A percentile compares a stretch with the other conserved stretches of the same genome.
phyloP scores from a whole-genome alignment of 2,113 vertebrate species.

The Neotragus moschatus region DNA sequence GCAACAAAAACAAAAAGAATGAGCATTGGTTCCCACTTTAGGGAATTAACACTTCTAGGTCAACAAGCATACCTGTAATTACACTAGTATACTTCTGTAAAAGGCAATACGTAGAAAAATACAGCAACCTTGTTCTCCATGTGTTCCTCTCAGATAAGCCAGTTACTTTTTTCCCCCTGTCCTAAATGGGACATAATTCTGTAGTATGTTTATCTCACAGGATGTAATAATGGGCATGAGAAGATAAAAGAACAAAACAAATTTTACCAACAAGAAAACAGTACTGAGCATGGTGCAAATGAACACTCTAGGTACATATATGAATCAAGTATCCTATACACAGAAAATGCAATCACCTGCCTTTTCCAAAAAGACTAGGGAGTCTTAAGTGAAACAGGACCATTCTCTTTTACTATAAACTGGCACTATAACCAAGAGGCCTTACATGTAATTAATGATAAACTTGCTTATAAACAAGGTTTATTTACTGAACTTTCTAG shows the following conservation, averaged over 20 bases:
- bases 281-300: not conserved
- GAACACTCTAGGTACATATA: not conserved
- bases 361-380: not conserved
- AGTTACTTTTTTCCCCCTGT: not conserved
- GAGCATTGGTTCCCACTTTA: not conserved
- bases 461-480: conserved; percentile 6
- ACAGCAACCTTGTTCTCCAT: not conserved
- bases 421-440: not conserved
- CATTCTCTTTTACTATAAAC: not conserved
- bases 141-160: not conserved
- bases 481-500: not conserved
- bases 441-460: not conserved
- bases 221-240: not conserved
- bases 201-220: not conserved
- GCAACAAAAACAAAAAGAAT: not conserved
- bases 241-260: not conserved
- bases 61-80: not conserved
- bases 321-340: not conserved
- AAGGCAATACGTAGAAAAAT: not conserved
- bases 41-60: not conserved
- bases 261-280: not conserved
- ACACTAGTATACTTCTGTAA: not conserved
- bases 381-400: conserved; percentile 12
- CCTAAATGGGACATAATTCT: not conserved
- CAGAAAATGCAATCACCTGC: not conserved